Evolutionary conservation across 2,888 invertebrate species (phyloP), one percentile per base, ranked within the genome.

Genomic region (Pseudanteris insignis): DNA sequence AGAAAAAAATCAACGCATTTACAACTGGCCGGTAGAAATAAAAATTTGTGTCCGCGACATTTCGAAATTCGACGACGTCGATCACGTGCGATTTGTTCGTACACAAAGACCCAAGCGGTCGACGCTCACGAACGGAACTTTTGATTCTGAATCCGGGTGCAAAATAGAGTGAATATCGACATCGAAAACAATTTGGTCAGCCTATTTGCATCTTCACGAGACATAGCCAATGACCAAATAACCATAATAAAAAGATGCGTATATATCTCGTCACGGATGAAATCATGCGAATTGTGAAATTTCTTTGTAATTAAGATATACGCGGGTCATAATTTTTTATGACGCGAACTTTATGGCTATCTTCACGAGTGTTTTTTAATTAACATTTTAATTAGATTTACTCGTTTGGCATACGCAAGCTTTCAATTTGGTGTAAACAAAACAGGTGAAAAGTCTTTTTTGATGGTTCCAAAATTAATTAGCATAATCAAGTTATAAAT

Each of bases 261-360:
- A 21, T 6, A 21, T 13, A 9, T 7, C 6, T 13, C 12, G 11
- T 28, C 26, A n/a, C 25, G 24, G 10, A 25, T 26, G 43, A 11
- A 41, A 41, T 43, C 26, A 15, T 11, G 32, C 25, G 26, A 44
- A 37, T 53, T 53, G 37, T 37, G 53, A 53, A 53, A 53, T 46
- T 46, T 54, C 28, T 32, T 54, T 46, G 38, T 38, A 54, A 53
- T 44, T 53, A 38, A 53, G 54, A 46, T 46, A 33, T 33, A 28
- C 33, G 11, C 8, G 15, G 28, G 38, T 29, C 47, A 43, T 46
- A 29, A 47, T 29, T 55, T 55, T 55, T 55, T 55, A 55, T 34
- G 55, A 34, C 29, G 3, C 15, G 28, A 2, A 34, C 12, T 32
- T 44, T 11, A 44, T 44, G 38, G 44, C 38, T 46, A 32, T 44